These are phyloP conservation scores for Oxyruncus cristatus DNA, from an alignment of 2,113 vertebrate genomes.

Conservation along the genomic window DNA sequence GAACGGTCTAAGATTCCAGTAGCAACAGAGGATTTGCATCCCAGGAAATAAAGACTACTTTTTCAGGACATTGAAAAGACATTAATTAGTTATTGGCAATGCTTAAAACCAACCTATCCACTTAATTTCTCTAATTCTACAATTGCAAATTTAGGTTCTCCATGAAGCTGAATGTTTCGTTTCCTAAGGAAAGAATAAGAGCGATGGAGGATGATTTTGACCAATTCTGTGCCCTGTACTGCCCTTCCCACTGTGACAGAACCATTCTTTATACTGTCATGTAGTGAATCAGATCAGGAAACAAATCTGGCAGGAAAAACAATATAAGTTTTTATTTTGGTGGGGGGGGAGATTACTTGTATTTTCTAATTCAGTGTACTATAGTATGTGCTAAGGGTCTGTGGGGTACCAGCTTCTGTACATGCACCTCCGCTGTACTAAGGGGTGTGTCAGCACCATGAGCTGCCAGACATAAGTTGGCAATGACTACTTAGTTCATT, in stretches of 20 bases:
- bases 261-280: neutral
- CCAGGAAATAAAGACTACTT: neutral
- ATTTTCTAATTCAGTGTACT: neutral
- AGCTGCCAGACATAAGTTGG: neutral
- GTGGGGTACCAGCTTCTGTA: neutral
- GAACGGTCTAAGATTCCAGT: neutral
- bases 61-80: neutral
- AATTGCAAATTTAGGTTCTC: neutral
- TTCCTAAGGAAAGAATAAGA: neutral
- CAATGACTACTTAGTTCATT: neutral
- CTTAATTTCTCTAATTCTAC: neutral
- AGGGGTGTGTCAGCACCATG: neutral
- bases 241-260: neutral
- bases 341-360: neutral
- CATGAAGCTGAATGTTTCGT: neutral
- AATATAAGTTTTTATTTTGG: neutral
- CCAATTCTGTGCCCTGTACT: neutral
- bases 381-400: neutral
- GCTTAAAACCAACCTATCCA: neutral
- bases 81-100: neutral
- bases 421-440: neutral
- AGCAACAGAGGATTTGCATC: neutral
- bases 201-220: neutral
- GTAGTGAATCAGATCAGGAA: neutral
- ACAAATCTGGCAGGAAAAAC: neutral